Evolutionary conservation across 2,888 invertebrate species (phyloP), one percentile per base, ranked within the genome.

Genomic region (Sinelater perroti): DNA sequence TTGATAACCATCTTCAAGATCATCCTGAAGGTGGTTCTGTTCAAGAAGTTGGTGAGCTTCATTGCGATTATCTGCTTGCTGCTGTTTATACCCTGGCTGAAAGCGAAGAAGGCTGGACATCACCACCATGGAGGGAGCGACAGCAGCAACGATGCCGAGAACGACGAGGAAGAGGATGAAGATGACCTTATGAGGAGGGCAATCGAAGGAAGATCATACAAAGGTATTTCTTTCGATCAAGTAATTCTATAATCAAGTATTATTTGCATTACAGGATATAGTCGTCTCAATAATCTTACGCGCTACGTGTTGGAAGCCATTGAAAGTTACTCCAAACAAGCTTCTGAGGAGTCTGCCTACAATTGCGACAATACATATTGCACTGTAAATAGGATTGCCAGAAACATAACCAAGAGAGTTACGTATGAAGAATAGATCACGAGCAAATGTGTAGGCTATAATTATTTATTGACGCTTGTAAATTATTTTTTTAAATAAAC

Each of bases 31-130:
- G 75, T 91, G 45, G 78, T 91, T 2, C 87, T 92, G 66, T 91
- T 92, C 74, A 92, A 92, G 77, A 88, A 91, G 77, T 85, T 91
- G 46, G 87, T 92, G 54, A 90, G 90, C 67, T 90, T 91, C 77
- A 85, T 91, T 31, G 91, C 88, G 0, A 81, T 90, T 3, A 84
- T 91, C 67, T 91, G 88, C 71, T 80, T 91, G 71, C 75, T 92
- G 65, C 77, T 92, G 46, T 90, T 91, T 71, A 85, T 91, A 63
- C 91, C 92, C 0, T 67, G 72, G 35, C 64, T 78, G 56, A 77
- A 77, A 55, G 65, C 73, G 10, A 70, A 70, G 45, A 55, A 64
- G 11, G 42, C 60, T 17, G n/a, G 30, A 18, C 42, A 56, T 42
- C 35, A 47, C 30, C 42, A 53, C 13, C 50, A 56, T 26, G 28